phyloP scores from a whole-genome alignment of 2,797 vertebrate genomes.

The Malacoraja senta region DNA sequence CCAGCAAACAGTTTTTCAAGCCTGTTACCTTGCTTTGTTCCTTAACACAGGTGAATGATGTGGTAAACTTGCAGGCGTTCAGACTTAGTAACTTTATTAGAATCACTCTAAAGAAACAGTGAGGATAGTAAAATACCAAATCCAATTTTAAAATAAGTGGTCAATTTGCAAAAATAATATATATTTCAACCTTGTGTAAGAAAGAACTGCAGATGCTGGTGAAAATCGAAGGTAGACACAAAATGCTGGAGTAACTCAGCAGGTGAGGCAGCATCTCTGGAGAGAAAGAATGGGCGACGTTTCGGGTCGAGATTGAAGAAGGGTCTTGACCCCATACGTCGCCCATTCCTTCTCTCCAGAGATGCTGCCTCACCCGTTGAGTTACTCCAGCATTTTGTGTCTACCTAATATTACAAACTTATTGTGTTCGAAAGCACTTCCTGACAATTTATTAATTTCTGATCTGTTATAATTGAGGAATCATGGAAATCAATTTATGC shows the following conservation, averaged over 20 bases:
- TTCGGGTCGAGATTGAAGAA: too few relatives aligned
- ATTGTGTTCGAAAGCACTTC: neutral
- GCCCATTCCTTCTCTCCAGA: too few relatives aligned
- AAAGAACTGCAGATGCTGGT: too few relatives aligned
- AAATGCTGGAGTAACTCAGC: too few relatives aligned
- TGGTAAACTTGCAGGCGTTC: neutral
- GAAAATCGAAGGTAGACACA: too few relatives aligned
- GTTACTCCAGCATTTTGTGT: too few relatives aligned
- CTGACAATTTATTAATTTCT: neutral
- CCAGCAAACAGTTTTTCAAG: neutral
- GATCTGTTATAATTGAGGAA: neutral
- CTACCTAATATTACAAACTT: too few relatives aligned
- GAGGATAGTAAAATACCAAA: neutral
- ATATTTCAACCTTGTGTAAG: neutral
- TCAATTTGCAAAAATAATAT: neutral
- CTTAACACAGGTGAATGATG: neutral
- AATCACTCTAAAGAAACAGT: neutral
- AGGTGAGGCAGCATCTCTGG: too few relatives aligned
- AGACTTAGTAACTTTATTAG: neutral
- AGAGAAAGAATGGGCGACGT: too few relatives aligned
- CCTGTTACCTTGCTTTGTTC: neutral
- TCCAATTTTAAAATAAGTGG: neutral
- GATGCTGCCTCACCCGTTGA: too few relatives aligned
- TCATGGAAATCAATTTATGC: neutral
- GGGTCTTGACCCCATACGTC: too few relatives aligned